A percentile compares a stretch with the other conserved stretches of the same genome.
Conservation (phyloP, 2,888 invertebrate genomes). For the Unio delphinus region DNA sequence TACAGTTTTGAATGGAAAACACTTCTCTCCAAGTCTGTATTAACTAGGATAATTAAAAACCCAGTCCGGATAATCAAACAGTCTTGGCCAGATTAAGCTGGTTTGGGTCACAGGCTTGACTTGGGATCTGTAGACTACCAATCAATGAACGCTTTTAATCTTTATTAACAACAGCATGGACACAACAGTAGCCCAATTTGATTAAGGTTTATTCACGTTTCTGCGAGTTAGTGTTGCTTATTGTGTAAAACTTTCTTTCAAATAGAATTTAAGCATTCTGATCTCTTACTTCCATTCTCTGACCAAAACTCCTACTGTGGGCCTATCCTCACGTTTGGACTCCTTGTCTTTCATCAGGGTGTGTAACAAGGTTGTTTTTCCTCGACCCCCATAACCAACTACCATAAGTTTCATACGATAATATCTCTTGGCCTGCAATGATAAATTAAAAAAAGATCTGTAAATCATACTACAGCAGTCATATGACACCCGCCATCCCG, state of each 20-base stretch:
- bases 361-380: constrained; percentile 64
- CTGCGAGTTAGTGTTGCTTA: not conserved
- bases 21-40: too few relatives aligned
- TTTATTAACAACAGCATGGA: too few relatives aligned
- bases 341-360: constrained; percentile 55
- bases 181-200: too few relatives aligned
- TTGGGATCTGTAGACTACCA: too few relatives aligned
- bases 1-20: too few relatives aligned
- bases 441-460: not conserved
- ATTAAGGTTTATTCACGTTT: not conserved
- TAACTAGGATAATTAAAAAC: too few relatives aligned
- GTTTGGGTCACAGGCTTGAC: too few relatives aligned
- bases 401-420: constrained; percentile 69
- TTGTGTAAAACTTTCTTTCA: not conserved
- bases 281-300: constrained; percentile 64
- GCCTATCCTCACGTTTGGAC: constrained; percentile 32
- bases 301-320: constrained; percentile 68
- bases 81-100: too few relatives aligned
- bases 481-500: too few relatives aligned
- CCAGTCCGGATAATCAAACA: too few relatives aligned
- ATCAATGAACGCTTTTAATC: too few relatives aligned
- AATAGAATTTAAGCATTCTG: not conserved
- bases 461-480: too few relatives aligned
- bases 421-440: constrained; percentile 57
- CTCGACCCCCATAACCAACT: constrained; percentile 65